phyloP scores from a whole-genome alignment of 2,888 invertebrate species.

The Orthonevra nobilis region DNA sequence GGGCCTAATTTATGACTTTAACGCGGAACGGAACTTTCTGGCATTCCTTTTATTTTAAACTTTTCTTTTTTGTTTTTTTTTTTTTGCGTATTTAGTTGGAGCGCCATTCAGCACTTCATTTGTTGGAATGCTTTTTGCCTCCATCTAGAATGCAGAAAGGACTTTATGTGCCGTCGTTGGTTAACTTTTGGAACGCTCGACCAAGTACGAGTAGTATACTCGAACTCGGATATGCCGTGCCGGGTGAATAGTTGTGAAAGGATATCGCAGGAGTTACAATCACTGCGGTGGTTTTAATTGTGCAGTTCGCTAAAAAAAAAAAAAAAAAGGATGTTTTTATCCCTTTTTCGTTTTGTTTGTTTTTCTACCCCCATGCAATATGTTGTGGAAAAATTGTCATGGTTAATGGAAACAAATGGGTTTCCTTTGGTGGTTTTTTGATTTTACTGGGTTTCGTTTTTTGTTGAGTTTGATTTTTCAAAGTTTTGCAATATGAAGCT shows the following conservation, averaged over 20 bases:
- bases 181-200: conserved; percentile 43
- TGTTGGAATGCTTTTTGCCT: conserved; percentile 17
- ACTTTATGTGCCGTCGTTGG: conserved; percentile 46
- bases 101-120: conserved; percentile 43
- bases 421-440: conserved; percentile 40
- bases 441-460: conserved; percentile 45
- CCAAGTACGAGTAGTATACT: background rate
- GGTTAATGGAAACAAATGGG: conserved; percentile 51
- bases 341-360: background rate
- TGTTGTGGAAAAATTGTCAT: conserved; percentile 53
- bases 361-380: conserved; percentile 22
- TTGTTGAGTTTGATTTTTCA: conserved; percentile 34
- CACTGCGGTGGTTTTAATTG: conserved; percentile 29
- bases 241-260: conserved; percentile 53
- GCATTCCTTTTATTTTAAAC: too few species aligned
- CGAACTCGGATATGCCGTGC: too few species aligned
- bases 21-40: conserved; percentile 59
- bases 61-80: conserved; percentile 27
- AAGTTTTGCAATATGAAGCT: conserved; percentile 52
- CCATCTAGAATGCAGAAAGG: conserved; percentile 1
- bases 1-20: conserved; percentile 68
- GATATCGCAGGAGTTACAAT: conserved; percentile 44
- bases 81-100: conserved; percentile 35
- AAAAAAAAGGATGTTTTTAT: too few species aligned
- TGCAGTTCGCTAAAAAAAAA: conserved; percentile 22